Conservation (phyloP, 2,113 vertebrate species). For the Shinisaurus crocodilurus region DNA sequence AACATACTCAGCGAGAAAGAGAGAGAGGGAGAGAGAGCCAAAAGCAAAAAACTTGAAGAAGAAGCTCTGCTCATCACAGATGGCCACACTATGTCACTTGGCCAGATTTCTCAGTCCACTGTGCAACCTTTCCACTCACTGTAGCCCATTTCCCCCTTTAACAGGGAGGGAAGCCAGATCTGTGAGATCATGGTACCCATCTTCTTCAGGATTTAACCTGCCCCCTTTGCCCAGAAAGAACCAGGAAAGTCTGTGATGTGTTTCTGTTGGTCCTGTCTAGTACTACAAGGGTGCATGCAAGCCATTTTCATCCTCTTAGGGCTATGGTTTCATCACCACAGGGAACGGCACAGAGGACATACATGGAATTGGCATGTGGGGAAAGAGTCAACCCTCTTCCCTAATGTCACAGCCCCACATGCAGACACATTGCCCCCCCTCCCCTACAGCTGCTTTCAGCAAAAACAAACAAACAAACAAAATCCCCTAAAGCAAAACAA, state of each 20-base stretch:
- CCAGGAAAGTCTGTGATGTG: conserved; percentile 95
- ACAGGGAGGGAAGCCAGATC: conserved; percentile 87
- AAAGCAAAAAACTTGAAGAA: not conserved
- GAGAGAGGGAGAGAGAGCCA: no score
- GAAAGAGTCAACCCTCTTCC: not conserved
- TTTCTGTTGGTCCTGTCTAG: conserved; percentile 85
- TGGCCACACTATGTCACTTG: conserved; percentile 82
- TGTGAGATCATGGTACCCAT: conserved; percentile 86
- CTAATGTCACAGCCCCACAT: not conserved
- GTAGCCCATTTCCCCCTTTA: conserved; percentile 90
- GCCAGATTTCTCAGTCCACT: conserved; percentile 79
- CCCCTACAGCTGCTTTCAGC: not conserved
- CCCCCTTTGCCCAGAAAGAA: conserved; percentile 94
- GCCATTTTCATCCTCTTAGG: conserved; percentile 96
- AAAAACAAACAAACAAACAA: not conserved
- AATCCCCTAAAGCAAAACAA: not conserved
- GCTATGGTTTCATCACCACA: conserved; percentile 93
- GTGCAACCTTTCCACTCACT: conserved; percentile 86
- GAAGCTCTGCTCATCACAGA: not conserved
- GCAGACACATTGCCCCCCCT: not conserved
- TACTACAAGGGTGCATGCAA: conserved; percentile 94
- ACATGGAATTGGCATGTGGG: not conserved
- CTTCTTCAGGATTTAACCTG: conserved; percentile 88
- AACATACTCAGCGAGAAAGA: not conserved
- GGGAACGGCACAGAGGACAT: conserved; percentile 92